Evolutionary conservation across 2,888 invertebrate species (phyloP).

Genomic region (Phyllotreta cruciferae): DNA sequence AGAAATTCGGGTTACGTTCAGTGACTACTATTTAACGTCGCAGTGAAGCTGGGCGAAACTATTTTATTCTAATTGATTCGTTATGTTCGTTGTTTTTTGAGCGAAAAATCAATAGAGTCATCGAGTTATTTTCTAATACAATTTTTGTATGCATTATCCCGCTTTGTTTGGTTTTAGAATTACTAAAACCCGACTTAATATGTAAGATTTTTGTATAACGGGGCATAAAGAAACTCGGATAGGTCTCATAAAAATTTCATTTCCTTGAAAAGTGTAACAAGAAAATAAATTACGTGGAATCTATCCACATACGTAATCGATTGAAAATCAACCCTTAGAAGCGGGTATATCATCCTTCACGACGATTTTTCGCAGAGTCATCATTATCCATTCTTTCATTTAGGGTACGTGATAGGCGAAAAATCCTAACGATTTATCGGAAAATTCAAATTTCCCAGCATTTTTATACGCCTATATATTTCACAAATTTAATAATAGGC

Average conservation of each 20-base stretch:
- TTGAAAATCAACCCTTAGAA: slow-evolving; percentile 29
- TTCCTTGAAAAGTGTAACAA: slow-evolving; percentile 21
- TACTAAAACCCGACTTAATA: too few relatives aligned
- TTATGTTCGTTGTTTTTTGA: too few relatives aligned
- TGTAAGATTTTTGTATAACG: too few relatives aligned
- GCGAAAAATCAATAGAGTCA: too few relatives aligned
- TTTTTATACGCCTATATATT: neutral
- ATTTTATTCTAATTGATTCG: too few relatives aligned
- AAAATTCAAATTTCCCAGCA: neutral
- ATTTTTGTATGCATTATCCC: too few relatives aligned
- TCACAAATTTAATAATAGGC: slow-evolving; percentile 12
- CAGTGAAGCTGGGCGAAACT: too few relatives aligned
- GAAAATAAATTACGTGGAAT: slow-evolving; percentile 20
- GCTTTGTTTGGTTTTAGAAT: too few relatives aligned
- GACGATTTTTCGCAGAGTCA: slow-evolving; percentile 32
- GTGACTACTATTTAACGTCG: too few relatives aligned
- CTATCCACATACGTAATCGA: slow-evolving; percentile 24
- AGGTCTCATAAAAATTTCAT: slow-evolving; percentile 24
- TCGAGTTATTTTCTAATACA: too few relatives aligned
- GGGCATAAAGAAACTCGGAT: slow-evolving; percentile 9
- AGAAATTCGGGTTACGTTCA: neutral
- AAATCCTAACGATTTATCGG: neutral
- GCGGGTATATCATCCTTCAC: slow-evolving; percentile 24
- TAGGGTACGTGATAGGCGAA: slow-evolving; percentile 11
- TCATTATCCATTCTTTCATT: slow-evolving; percentile 24